phyloP scores from a whole-genome alignment of 2,113 vertebrate genomes.

The Macquaria australasica region DNA sequence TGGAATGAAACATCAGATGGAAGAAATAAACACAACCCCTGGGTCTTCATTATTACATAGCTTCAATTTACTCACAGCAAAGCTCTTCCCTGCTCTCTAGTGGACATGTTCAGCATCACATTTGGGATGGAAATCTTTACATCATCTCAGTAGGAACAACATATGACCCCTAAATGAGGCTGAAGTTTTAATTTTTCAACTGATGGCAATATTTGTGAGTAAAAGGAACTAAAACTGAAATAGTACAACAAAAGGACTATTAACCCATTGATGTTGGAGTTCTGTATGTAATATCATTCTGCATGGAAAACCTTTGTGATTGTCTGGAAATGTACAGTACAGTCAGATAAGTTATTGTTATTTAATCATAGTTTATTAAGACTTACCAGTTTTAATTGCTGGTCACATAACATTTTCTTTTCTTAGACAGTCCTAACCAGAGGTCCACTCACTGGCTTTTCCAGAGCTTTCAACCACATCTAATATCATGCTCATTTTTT shows the following conservation, averaged over 20 bases:
- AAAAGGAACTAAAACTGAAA: background rate
- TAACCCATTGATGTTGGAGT: background rate
- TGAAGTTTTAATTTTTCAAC: background rate
- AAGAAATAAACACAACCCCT: conserved; percentile 6
- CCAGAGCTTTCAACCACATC: background rate
- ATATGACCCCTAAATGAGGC: background rate
- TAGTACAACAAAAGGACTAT: background rate
- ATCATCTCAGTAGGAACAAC: background rate
- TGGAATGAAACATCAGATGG: background rate
- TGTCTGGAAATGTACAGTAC: background rate
- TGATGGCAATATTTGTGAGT: background rate
- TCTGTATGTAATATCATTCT: background rate
- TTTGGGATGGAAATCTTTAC: background rate
- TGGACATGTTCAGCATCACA: conserved; percentile 5
- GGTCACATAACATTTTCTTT: background rate
- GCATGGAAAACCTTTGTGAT: background rate
- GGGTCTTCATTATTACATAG: conserved; percentile 14
- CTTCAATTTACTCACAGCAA: conserved; percentile 4
- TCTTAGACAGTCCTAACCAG: background rate
- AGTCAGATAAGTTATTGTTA: background rate
- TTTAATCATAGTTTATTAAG: background rate
- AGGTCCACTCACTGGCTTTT: background rate
- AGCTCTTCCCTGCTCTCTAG: conserved; percentile 39
- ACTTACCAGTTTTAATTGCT: background rate
- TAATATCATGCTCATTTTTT: background rate